These are phyloP conservation scores for Cosmopolites sordidus DNA, from an alignment of 2,888 invertebrate species.

Conservation along the genomic window DNA sequence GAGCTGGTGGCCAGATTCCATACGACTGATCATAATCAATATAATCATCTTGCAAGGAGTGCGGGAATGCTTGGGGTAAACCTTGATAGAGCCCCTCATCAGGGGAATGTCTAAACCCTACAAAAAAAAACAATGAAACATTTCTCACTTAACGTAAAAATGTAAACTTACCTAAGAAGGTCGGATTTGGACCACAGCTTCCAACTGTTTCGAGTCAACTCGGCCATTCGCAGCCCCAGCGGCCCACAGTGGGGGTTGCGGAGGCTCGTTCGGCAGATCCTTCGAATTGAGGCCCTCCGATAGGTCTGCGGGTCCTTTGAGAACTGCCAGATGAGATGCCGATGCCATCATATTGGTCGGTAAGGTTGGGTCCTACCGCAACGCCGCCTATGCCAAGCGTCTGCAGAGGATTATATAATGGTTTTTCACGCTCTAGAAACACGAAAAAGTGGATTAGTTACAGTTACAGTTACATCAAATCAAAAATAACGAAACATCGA, in stretches of 20 bases:
- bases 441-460: neutral
- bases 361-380: slow-evolving; percentile 16
- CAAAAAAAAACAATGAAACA: neutral
- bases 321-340: slow-evolving; percentile 4
- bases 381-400: neutral
- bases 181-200: slow-evolving; percentile 49
- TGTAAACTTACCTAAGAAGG: slow-evolving; percentile 37
- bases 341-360: slow-evolving; percentile 22
- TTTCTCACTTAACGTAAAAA: neutral
- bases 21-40: slow-evolving; percentile 47
- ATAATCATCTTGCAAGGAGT: slow-evolving; percentile 32
- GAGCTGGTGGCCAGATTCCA: slow-evolving; percentile 62
- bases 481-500: too few relatives aligned
- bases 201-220: slow-evolving; percentile 86
- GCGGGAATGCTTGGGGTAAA: slow-evolving; percentile 21
- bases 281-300: slow-evolving; percentile 15
- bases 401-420: slow-evolving; percentile 23
- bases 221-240: slow-evolving; percentile 94
- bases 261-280: slow-evolving; percentile 15
- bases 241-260: slow-evolving; percentile 69
- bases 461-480: too few relatives aligned
- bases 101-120: slow-evolving; percentile 30
- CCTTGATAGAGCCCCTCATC: slow-evolving; percentile 28
- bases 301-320: neutral
- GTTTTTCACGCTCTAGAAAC: slow-evolving; percentile 60